Evolutionary conservation across 2,797 vertebrate species (phyloP).

Genomic region (Argyrosomus regius): DNA sequence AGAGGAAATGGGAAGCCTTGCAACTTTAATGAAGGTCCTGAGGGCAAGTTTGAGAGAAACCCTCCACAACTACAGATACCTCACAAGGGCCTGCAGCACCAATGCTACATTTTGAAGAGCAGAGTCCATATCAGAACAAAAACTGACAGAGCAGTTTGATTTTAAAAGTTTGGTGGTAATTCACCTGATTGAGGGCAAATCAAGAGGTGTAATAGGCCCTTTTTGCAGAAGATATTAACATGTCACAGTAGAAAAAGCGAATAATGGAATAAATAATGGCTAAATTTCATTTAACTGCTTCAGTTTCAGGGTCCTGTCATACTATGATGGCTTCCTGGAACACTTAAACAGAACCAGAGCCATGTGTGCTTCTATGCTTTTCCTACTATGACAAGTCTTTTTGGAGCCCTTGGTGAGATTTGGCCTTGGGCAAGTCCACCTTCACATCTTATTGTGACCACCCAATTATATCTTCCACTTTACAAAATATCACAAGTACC

Average conservation of each 20-base stretch:
- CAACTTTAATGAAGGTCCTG: conserved; percentile 74
- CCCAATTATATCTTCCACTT: not conserved
- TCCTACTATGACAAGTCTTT: not conserved
- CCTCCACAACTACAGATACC: conserved; percentile 43
- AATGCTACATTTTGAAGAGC: conserved; percentile 50
- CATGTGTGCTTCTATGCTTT: not conserved
- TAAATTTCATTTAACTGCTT: not conserved
- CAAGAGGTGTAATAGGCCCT: not conserved
- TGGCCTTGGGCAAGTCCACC: not conserved
- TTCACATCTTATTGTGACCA: not conserved
- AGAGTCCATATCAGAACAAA: not conserved
- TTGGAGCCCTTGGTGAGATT: not conserved
- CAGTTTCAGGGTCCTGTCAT: not conserved
- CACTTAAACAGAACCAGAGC: not conserved
- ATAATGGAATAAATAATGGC: not conserved
- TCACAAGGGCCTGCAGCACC: conserved; percentile 54
- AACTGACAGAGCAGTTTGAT: not conserved
- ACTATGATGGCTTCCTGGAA: not conserved
- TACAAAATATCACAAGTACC: conserved; percentile 4
- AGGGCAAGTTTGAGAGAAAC: conserved; percentile 74
- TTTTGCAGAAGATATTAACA: not conserved
- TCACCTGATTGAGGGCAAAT: not conserved
- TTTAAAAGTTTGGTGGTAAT: not conserved
- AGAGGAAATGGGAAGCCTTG: conserved; percentile 71
- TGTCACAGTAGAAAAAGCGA: not conserved